Conservation (phyloP, 2,113 vertebrate species). For the Ictalurus furcatus region DNA sequence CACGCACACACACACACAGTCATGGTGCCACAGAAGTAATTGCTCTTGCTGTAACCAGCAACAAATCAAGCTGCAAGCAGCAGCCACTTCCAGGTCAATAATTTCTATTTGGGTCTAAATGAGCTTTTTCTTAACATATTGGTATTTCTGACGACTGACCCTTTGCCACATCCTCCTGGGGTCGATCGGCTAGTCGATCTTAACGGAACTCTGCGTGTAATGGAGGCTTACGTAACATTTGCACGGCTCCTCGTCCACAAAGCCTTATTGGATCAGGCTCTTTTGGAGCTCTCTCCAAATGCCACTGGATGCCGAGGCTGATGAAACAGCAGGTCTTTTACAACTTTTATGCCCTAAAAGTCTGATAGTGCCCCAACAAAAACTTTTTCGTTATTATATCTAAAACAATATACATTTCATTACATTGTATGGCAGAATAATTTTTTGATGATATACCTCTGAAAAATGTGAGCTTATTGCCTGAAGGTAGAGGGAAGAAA, state of each 20-base stretch:
- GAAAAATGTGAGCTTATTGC: neutral
- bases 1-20: slow-evolving; percentile 32
- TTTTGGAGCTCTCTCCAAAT: slow-evolving; percentile 50
- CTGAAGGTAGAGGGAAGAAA: neutral
- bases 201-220: slow-evolving; percentile 53
- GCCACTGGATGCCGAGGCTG: slow-evolving; percentile 41
- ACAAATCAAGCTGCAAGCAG: slow-evolving; percentile 60
- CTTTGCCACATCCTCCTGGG: slow-evolving; percentile 55
- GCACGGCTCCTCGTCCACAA: slow-evolving; percentile 46
- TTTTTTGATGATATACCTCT: neutral
- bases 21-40: slow-evolving; percentile 59
- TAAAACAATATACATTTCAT: neutral
- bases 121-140: slow-evolving; percentile 61
- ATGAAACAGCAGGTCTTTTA: slow-evolving; percentile 26
- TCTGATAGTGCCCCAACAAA: neutral
- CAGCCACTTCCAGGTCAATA: slow-evolving; percentile 62
- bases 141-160: slow-evolving; percentile 55
- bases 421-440: neutral
- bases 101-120: slow-evolving; percentile 59
- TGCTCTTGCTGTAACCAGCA: slow-evolving; percentile 58
- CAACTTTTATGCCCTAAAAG: neutral
- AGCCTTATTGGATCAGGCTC: slow-evolving; percentile 51
- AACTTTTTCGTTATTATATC: neutral
- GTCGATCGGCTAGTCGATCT: slow-evolving; percentile 61
- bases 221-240: slow-evolving; percentile 56